phyloP scores from a whole-genome alignment of 2,113 vertebrate genomes.

The Bubalus kerabau region DNA sequence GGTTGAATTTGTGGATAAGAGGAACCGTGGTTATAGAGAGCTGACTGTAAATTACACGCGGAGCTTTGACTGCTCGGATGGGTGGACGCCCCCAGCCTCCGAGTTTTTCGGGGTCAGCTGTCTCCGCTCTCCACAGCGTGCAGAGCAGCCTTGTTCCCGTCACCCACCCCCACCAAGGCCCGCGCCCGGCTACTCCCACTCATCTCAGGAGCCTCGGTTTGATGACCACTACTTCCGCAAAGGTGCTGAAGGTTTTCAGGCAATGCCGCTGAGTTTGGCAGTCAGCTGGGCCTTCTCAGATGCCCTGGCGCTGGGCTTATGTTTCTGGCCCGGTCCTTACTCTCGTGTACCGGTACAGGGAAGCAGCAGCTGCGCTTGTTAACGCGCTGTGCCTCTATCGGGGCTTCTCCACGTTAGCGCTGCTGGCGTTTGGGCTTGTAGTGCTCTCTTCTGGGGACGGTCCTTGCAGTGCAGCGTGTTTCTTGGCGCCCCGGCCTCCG shows the following conservation, averaged over 20 bases:
- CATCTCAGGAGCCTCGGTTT: background rate
- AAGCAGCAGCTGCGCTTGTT: background rate
- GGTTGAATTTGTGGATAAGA: background rate
- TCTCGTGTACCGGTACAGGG: background rate
- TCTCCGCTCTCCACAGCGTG: background rate
- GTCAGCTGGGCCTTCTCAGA: background rate
- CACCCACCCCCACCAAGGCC: accelerated
- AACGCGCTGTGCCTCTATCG: background rate
- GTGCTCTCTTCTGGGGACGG: background rate
- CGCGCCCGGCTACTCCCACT: background rate
- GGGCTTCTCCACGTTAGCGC: too few species aligned
- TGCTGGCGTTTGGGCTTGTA: background rate
- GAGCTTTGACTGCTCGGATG: background rate
- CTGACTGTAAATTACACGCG: background rate
- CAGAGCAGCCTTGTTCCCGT: background rate
- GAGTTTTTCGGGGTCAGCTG: background rate
- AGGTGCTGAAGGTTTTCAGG: background rate
- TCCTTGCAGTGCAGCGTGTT: background rate
- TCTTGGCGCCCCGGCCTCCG: background rate
- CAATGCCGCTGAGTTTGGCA: too few species aligned
- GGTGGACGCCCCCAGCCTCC: background rate
- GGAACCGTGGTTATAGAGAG: background rate
- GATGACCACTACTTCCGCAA: too few species aligned
- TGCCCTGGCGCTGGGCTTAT: background rate
- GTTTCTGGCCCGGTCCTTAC: background rate